phyloP scores from a whole-genome alignment of 2,888 invertebrate species.

The Imbricaverruca yamaguchii region DNA sequence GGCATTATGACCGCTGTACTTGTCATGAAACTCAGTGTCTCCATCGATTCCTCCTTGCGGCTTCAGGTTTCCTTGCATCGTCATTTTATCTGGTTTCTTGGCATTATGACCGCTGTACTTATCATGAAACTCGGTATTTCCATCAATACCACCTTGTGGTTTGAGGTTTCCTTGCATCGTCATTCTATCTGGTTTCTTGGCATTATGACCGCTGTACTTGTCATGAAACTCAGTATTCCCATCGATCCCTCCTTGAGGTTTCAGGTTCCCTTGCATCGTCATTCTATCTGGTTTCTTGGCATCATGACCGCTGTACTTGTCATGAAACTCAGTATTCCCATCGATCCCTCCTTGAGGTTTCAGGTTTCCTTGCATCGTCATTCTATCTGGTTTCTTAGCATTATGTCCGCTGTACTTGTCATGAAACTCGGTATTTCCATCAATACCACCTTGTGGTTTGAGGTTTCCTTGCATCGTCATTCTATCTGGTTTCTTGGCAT shows the following conservation, averaged over 20 bases:
- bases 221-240: not conserved
- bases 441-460: not conserved
- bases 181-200: not conserved
- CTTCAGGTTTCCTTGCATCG: not conserved
- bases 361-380: not conserved
- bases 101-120: not conserved
- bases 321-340: not conserved
- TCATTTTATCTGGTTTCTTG: not conserved
- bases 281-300: not conserved
- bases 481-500: not conserved
- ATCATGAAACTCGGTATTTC: not conserved
- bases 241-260: not conserved
- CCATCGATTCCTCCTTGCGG: not conserved
- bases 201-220: not conserved
- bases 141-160: not conserved
- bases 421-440: not conserved
- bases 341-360: not conserved
- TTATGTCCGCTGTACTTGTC: not conserved
- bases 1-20: not conserved
- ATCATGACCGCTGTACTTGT: not conserved
- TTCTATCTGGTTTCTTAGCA: not conserved
- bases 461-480: not conserved
- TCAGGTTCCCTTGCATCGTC: not conserved
- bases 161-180: not conserved
- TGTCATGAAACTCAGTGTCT: not conserved